Conservation (phyloP, 2,113 vertebrate genomes). For the Elgaria multicarinata region DNA sequence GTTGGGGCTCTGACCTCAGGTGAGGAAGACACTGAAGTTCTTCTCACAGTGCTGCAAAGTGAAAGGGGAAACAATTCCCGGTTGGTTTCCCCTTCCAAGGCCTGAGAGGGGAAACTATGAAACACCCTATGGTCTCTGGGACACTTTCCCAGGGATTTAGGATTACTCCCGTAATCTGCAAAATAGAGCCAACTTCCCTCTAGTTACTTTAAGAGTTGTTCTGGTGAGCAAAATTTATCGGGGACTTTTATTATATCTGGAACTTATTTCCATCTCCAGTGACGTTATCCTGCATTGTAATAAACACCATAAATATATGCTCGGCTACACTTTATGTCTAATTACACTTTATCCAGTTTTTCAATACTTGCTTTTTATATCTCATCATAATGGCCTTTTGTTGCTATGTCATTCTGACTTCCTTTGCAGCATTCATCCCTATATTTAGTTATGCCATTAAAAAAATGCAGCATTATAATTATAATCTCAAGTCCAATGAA, state of each 20-base stretch:
- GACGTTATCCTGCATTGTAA: slow-evolving; percentile 46
- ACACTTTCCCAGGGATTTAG: no score
- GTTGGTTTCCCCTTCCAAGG: no score
- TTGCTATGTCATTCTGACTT: slow-evolving; percentile 54
- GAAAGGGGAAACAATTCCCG: no score
- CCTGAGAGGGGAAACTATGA: no score
- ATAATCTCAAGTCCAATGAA: slow-evolving; percentile 48
- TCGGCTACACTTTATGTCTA: slow-evolving; percentile 50
- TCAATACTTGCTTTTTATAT: slow-evolving; percentile 43
- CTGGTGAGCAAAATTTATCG: slow-evolving; percentile 36
- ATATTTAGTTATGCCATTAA: background rate
- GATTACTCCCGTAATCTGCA: background rate
- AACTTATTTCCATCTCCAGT: slow-evolving; percentile 50
- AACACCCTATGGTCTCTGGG: no score
- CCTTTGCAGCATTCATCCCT: slow-evolving; percentile 23
- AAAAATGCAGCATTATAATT: slow-evolving; percentile 39
- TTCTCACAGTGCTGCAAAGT: no score
- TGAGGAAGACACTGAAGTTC: no score
- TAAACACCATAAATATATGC: slow-evolving; percentile 50
- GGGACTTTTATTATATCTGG: slow-evolving; percentile 47
- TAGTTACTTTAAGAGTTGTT: slow-evolving; percentile 39
- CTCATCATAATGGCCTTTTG: slow-evolving; percentile 32
- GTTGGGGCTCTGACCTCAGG: no score
- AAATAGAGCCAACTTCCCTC: slow-evolving; percentile 44
- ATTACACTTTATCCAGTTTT: slow-evolving; percentile 46